These are phyloP conservation scores for Phalanger gymnotis DNA, from an alignment of 2,797 vertebrate species.

Conservation along the genomic window DNA sequence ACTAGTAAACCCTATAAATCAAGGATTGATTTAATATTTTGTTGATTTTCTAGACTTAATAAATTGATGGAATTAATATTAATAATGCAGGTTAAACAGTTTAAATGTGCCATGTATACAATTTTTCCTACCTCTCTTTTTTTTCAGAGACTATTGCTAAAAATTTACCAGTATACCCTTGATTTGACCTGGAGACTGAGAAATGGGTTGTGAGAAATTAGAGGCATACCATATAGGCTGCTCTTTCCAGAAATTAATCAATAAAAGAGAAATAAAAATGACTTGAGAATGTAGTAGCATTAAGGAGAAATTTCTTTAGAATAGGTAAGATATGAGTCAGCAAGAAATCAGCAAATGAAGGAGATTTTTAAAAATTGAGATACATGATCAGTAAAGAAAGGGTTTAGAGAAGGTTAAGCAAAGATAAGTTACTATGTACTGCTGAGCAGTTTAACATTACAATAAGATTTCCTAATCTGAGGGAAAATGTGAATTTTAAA, in stretches of 20 bases:
- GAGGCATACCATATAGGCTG: background rate
- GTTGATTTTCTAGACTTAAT: background rate
- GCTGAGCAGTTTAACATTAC: background rate
- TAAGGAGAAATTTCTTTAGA: background rate
- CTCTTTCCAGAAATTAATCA: background rate
- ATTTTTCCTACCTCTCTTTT: background rate
- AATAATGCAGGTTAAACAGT: no score
- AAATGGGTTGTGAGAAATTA: background rate
- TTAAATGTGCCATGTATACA: background rate
- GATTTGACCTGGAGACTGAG: background rate
- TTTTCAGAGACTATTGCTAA: background rate
- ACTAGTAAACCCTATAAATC: background rate
- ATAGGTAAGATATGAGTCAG: background rate
- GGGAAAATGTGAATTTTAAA: background rate
- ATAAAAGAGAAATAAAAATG: background rate
- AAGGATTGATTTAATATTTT: background rate
- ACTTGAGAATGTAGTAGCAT: background rate
- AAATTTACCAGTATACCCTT: background rate
- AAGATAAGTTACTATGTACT: background rate
- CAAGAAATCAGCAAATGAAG: background rate
- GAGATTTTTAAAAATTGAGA: background rate
- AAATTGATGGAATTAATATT: background rate
- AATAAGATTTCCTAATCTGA: background rate
- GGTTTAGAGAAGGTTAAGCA: background rate
- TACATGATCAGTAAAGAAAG: background rate